A percentile compares a stretch with the other conserved stretches of the same genome.
Evolutionary conservation across 2,797 vertebrate genomes (phyloP).

Genomic region (Coccyzus lansbergi): DNA sequence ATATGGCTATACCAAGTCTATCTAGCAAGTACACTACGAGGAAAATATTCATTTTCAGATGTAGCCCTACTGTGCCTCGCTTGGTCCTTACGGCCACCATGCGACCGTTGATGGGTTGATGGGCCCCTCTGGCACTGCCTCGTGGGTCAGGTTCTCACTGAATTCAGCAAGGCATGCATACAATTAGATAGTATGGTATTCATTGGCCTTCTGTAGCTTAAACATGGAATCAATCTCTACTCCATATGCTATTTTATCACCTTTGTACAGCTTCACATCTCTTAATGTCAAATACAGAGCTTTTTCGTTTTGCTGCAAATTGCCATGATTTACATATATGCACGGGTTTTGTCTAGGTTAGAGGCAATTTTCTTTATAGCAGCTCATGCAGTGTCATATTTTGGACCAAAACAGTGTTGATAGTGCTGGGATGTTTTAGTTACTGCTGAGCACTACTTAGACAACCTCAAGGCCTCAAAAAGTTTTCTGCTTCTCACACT

Average conservation of each 20-base stretch:
- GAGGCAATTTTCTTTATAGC: not conserved
- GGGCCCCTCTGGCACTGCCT: not conserved
- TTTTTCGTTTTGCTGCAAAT: not conserved
- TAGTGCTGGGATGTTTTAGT: not conserved
- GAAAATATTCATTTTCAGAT: fast-evolving
- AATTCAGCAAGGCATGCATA: not conserved
- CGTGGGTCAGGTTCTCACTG: not conserved
- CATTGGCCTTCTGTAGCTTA: not conserved
- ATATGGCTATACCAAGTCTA: no score
- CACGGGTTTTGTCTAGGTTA: not conserved
- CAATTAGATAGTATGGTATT: not conserved
- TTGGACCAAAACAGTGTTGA: not conserved
- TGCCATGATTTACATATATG: not conserved
- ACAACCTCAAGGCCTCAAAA: no score
- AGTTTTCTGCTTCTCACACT: not conserved
- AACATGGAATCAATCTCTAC: not conserved
- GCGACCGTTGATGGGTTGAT: not conserved
- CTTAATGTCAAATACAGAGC: not conserved
- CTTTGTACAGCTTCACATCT: not conserved
- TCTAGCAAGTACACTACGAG: fast-evolving
- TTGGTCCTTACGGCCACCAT: not conserved
- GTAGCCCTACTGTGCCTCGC: fast-evolving
- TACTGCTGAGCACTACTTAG: not conserved
- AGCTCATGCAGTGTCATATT: not conserved
- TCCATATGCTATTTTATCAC: not conserved